These are phyloP conservation scores for Grapholita molesta DNA, from an alignment of 1,140 invertebrate genomes.

Conservation along the genomic window DNA sequence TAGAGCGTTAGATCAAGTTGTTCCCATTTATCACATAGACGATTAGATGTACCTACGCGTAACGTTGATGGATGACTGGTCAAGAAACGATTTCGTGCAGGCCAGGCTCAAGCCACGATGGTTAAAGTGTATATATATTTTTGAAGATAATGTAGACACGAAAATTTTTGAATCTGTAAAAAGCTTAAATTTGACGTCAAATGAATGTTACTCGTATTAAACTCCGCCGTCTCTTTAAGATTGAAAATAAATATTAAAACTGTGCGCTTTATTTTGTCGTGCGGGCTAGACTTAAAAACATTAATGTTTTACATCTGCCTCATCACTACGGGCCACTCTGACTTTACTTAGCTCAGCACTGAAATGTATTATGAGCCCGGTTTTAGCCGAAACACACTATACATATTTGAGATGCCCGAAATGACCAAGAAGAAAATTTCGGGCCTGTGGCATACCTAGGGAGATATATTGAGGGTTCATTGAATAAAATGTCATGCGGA, in stretches of 20 bases:
- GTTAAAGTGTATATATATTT: not conserved
- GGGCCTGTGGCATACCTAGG: not conserved
- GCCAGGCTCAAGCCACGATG: not conserved
- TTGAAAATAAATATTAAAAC: too few species aligned
- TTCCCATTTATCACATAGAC: slow-evolving; percentile 19
- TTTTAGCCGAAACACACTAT: not conserved
- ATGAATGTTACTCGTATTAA: too few species aligned
- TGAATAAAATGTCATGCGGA: slow-evolving; percentile 43
- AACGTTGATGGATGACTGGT: slow-evolving; percentile 17
- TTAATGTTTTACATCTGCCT: too few species aligned
- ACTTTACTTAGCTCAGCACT: too few species aligned
- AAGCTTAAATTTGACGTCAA: too few species aligned
- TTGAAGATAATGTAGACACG: too few species aligned
- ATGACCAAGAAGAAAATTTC: not conserved
- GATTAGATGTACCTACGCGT: slow-evolving; percentile 15
- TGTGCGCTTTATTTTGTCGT: too few species aligned
- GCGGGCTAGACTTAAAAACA: too few species aligned
- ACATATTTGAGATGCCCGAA: not conserved
- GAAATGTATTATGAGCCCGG: too few species aligned
- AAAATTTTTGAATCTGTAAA: too few species aligned
- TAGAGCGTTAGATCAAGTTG: slow-evolving; percentile 4
- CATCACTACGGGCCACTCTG: too few species aligned
- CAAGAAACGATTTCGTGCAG: slow-evolving; percentile 3
- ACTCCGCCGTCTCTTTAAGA: too few species aligned
- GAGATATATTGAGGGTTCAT: slow-evolving; percentile 42